Percentiles rank a stretch among this genome's conserved stretches.
Evolutionary conservation across 2,888 invertebrate species (phyloP).

Genomic region (Drosophila gaucha): DNA sequence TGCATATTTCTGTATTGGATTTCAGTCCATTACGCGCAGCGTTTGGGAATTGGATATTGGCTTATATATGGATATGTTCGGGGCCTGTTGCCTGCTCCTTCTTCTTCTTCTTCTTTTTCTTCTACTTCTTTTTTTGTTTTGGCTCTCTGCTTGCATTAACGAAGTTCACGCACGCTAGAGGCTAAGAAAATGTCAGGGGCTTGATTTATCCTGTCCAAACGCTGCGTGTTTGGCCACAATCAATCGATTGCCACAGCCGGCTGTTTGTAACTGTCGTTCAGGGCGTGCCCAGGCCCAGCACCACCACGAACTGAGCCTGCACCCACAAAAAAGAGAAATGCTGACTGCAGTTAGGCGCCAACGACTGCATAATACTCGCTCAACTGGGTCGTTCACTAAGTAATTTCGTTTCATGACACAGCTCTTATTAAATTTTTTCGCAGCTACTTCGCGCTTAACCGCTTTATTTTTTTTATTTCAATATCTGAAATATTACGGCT

Average conservation of each 20-base stretch:
- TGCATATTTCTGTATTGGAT: constrained; percentile 81
- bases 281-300: constrained; percentile 70
- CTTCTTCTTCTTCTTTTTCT: constrained; percentile 4
- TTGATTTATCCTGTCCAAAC: constrained; percentile 79
- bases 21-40: constrained; percentile 77
- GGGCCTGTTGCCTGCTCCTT: constrained; percentile 35
- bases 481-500: no score
- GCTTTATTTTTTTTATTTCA: no score
- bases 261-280: constrained; percentile 79
- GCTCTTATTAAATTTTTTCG: no score
- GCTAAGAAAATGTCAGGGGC: constrained; percentile 73
- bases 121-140: constrained; percentile 29
- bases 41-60: constrained; percentile 78
- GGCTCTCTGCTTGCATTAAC: constrained; percentile 67
- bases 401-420: no score
- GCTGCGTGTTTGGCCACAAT: constrained; percentile 80
- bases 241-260: constrained; percentile 73
- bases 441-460: no score
- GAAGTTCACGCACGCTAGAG: constrained; percentile 75
- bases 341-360: no score
- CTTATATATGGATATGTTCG: constrained; percentile 63
- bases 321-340: constrained; percentile 45
- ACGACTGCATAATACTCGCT: no score
- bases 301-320: constrained; percentile 40
- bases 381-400: no score